Conservation (phyloP, 2,888 invertebrate genomes). For the Volucella bombylans region DNA sequence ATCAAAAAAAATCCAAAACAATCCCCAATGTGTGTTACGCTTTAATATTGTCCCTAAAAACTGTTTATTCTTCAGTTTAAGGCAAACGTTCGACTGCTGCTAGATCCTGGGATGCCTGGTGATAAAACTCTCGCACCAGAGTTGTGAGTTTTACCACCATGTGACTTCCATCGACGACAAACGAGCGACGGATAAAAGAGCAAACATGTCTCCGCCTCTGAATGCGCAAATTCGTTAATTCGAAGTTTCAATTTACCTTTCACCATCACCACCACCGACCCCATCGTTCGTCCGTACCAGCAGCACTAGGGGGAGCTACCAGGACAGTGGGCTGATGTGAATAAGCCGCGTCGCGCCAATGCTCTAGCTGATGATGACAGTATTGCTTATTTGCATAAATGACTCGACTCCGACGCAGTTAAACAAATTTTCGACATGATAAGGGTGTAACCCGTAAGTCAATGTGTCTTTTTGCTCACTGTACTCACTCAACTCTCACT, state of each 20-base stretch:
- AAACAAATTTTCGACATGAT: conserved; percentile 74
- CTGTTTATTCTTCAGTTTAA: conserved; percentile 24
- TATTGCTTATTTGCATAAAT: conserved; percentile 74
- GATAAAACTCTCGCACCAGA: conserved; percentile 69
- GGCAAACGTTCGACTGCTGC: neutral
- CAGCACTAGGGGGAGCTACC: conserved; percentile 6
- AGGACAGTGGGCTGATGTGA: conserved; percentile 2
- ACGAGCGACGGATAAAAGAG: conserved; percentile 7
- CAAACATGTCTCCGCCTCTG: conserved; percentile 63
- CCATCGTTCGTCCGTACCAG: neutral
- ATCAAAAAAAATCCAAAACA: too few relatives aligned
- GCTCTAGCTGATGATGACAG: conserved; percentile 66
- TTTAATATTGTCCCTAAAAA: conserved; percentile 15
- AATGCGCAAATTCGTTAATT: conserved; percentile 72
- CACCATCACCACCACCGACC: conserved; percentile 34
- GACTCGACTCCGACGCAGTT: conserved; percentile 73
- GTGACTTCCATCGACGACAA: neutral
- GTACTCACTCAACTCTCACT: neutral
- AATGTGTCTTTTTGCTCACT: conserved; percentile 63
- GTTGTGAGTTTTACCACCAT: conserved; percentile 35
- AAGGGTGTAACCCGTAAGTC: conserved; percentile 75
- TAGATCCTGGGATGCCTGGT: conserved; percentile 33
- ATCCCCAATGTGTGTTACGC: too few relatives aligned
- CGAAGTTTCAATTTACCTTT: conserved; percentile 74
- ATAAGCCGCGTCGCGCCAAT: neutral